Conservation (phyloP, 1,140 invertebrate species). For the Branchinecta lindahli region DNA sequence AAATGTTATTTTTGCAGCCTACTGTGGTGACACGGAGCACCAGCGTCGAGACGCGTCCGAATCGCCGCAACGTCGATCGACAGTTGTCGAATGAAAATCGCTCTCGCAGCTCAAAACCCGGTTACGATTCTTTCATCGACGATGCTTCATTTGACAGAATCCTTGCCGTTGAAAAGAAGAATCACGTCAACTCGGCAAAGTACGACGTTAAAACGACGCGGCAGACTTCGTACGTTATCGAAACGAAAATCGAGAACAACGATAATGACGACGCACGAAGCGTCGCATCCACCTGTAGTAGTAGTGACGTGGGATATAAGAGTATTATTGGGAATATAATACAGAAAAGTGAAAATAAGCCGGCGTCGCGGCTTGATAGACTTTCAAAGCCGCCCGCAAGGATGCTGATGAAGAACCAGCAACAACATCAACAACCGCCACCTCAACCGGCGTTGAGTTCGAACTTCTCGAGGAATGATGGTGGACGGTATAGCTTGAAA, state of each 20-base stretch:
- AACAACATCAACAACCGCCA: background rate
- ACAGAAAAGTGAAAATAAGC: conserved; percentile 1
- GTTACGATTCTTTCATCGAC: background rate
- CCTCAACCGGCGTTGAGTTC: conserved; percentile 23
- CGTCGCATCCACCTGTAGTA: background rate
- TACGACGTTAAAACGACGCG: background rate
- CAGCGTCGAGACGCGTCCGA: background rate
- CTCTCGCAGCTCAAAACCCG: background rate
- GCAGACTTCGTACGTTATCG: background rate
- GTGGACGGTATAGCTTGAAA: conserved; percentile 41
- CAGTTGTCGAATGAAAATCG: background rate
- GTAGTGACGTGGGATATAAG: background rate
- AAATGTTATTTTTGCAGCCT: background rate
- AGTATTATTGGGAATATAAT: background rate
- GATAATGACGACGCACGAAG: background rate
- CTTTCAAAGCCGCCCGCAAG: background rate
- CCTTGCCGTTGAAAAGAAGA: background rate
- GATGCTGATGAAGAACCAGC: background rate
- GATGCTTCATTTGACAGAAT: conserved; percentile 6
- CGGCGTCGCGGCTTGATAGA: background rate
- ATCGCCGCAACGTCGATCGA: background rate
- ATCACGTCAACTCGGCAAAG: background rate
- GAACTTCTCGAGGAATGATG: conserved; percentile 41
- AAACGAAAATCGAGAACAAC: background rate
- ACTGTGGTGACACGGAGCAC: background rate